These are phyloP conservation scores for Uloborus diversus DNA, from an alignment of 1,140 invertebrate genomes.

Conservation along the genomic window DNA sequence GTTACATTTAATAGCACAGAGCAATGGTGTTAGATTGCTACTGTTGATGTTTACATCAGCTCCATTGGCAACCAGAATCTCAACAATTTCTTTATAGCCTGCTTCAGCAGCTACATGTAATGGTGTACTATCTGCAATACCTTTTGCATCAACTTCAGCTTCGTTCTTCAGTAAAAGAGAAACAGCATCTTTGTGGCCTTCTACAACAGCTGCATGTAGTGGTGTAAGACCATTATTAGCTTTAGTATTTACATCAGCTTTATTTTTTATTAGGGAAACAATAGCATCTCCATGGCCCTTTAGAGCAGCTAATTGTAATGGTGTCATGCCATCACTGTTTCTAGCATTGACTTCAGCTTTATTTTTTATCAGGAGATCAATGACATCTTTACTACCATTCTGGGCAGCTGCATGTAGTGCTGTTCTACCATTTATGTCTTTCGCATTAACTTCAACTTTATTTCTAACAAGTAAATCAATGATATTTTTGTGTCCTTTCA, in stretches of 20 bases:
- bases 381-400: background rate
- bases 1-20: background rate
- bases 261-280: background rate
- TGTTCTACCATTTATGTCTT: background rate
- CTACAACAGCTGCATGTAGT: background rate
- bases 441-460: background rate
- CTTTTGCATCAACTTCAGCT: background rate
- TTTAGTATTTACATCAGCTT: conserved; percentile 75
- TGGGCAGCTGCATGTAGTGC: background rate
- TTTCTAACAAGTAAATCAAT: background rate
- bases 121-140: background rate
- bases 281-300: background rate
- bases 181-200: background rate
- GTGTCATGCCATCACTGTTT: too few species aligned
- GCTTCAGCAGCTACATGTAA: background rate
- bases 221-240: conserved; percentile 67
- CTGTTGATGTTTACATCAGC: background rate
- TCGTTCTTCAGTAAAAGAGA: conserved; percentile 73
- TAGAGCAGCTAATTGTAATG: background rate
- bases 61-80: conserved; percentile 7
- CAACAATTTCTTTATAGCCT: background rate
- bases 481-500: background rate
- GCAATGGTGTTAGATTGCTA: conserved; percentile 7
- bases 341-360: background rate
- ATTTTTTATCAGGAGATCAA: background rate